phyloP scores from a whole-genome alignment of 2,113 vertebrate species.

The Balaeniceps rex region DNA sequence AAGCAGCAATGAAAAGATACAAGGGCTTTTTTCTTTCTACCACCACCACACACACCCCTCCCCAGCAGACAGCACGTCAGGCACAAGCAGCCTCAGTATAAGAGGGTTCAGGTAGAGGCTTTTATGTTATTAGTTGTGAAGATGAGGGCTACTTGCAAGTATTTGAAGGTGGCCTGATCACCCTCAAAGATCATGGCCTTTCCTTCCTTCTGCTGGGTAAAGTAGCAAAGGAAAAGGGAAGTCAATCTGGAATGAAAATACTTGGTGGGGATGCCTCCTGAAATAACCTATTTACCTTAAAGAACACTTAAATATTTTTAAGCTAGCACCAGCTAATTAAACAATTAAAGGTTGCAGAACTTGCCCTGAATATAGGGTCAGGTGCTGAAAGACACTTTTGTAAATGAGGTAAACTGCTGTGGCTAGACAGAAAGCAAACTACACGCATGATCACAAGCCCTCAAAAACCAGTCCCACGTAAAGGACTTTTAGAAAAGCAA shows the following conservation, averaged over 20 bases:
- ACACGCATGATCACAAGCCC: neutral
- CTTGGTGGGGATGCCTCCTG: neutral
- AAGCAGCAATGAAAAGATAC: neutral
- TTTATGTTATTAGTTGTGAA: neutral
- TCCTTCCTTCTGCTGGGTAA: neutral
- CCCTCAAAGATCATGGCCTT: neutral
- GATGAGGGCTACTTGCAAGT: neutral
- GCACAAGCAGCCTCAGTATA: neutral
- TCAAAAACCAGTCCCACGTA: neutral
- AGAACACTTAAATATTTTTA: neutral
- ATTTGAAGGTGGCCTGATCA: neutral
- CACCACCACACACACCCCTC: neutral
- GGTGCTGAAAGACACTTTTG: slow-evolving; percentile 25
- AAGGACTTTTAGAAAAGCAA: slow-evolving; percentile 1
- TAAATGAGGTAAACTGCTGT: slow-evolving; percentile 8
- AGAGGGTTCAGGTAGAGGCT: neutral
- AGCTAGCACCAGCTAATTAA: neutral
- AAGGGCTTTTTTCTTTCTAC: neutral
- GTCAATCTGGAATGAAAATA: neutral
- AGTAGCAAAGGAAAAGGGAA: neutral
- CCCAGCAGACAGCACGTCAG: neutral
- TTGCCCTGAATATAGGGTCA: slow-evolving; percentile 1
- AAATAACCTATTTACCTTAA: neutral
- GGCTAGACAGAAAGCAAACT: slow-evolving; percentile 49
- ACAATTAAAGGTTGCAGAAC: neutral